These are phyloP conservation scores for Myanophis thanlyinensis DNA, from an alignment of 2,113 vertebrate species.

Conservation along the genomic window DNA sequence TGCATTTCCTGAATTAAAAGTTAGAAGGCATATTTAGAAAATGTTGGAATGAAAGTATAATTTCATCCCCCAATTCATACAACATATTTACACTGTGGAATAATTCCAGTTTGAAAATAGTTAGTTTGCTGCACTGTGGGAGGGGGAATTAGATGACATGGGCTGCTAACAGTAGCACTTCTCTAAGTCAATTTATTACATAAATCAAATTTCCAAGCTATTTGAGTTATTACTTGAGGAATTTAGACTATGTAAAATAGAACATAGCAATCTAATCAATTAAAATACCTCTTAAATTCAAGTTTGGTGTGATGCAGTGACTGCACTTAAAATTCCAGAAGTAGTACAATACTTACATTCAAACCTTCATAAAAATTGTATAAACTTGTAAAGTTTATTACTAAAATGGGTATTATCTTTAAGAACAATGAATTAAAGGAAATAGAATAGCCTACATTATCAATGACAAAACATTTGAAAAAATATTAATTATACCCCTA, in stretches of 20 bases:
- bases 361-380: neutral
- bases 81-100: neutral
- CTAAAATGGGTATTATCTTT: neutral
- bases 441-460: neutral
- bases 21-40: neutral
- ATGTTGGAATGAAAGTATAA: neutral
- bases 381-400: neutral
- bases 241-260: neutral
- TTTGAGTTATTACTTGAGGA: neutral
- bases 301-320: neutral
- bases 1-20: neutral
- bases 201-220: neutral
- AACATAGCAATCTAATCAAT: neutral
- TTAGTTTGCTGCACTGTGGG: neutral
- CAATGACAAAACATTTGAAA: neutral
- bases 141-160: neutral
- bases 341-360: neutral
- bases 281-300: neutral
- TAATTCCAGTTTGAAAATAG: neutral
- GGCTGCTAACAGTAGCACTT: neutral
- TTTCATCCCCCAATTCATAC: neutral
- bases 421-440: neutral
- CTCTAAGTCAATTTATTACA: neutral
- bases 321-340: neutral
- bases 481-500: neutral